Evolutionary conservation across 2,888 invertebrate genomes (phyloP), one percentile per base, ranked within the genome.

Genomic region (Drosophila kuntzei): DNA sequence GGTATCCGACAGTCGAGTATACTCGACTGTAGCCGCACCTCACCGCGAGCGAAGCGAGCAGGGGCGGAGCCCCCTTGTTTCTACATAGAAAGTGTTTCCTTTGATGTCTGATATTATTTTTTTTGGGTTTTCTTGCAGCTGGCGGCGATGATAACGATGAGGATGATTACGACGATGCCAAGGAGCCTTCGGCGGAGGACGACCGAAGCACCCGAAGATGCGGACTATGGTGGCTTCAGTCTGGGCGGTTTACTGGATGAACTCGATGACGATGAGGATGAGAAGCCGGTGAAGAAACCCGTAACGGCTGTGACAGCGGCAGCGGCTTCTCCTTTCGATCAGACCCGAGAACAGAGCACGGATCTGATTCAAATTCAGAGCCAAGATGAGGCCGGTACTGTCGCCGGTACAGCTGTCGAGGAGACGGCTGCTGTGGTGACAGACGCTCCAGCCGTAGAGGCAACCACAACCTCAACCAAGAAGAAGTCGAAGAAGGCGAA

Each of bases 191-290:
- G 2, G 79, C 80, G 3, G 90, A 90, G 5, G 79, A 89, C 3
- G 88, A 90, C 87, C 41, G 94, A 94, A 68, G 94, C 94, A 39
- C 94, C 94, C 27, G 91, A 92, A 7, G 95, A 94, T 64, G 93
- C 94, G 0, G 95, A 95, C 85, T 95, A 95, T 76, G 94, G 94
- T 58, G 94, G 95, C 39, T 95, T 95, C 72, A 94, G 95, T 89
- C 93, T 96, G 34, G 95, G 94, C 54, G 94, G 94, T 64, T 86
- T 94, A 68, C 90, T 94, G 16, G 94, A 94, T 72, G 94, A 93
- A 71, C 83, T 94, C 61, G 94, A 94, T 78, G 94, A 91, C 43
- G 91, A 90, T 18, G 90, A 90, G 3, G 91, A 91, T 2, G 90
- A 90, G 25, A 90, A 90, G 58, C 89, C 88, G 6, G 57, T 1